Percentiles rank a stretch among this genome's conserved stretches.
phyloP scores from a whole-genome alignment of 2,113 vertebrate genomes.

The Ellobius talpinus region DNA sequence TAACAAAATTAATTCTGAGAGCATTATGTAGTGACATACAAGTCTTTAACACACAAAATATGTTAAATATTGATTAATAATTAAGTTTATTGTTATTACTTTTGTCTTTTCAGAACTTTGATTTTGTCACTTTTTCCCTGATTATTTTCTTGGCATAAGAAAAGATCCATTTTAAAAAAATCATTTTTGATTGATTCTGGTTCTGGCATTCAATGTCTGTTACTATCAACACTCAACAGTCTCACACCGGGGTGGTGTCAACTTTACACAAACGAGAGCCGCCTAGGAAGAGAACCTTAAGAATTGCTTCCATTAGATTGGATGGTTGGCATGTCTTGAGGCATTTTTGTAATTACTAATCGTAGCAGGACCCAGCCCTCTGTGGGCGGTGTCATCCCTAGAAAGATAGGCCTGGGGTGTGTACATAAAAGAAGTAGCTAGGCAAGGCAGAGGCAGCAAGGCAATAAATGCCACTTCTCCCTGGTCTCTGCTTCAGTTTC shows the following conservation, averaged over 20 bases:
- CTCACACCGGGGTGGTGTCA: neutral
- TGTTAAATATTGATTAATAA: neutral
- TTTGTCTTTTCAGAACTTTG: conserved; percentile 23
- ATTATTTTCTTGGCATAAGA: conserved; percentile 15
- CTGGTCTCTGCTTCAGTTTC: neutral
- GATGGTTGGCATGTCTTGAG: neutral
- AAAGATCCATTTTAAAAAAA: conserved; percentile 34
- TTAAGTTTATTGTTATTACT: neutral
- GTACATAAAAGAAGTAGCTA: neutral
- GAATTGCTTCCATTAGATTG: neutral
- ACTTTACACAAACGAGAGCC: neutral
- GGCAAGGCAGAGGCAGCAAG: neutral
- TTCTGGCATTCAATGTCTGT: neutral
- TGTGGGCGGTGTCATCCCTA: neutral
- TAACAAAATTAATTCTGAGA: neutral
- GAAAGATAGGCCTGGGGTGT: neutral
- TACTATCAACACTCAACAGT: neutral
- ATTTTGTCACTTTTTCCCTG: neutral
- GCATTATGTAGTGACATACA: neutral
- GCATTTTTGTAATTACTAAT: neutral
- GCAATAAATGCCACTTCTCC: neutral
- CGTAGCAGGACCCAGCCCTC: neutral
- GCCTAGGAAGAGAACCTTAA: neutral
- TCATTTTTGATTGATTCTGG: neutral
- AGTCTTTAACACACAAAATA: neutral